Percentiles rank a stretch among this genome's conserved stretches.
Conservation (phyloP, 2,888 invertebrate species). For the Drosophila longiperda region DNA sequence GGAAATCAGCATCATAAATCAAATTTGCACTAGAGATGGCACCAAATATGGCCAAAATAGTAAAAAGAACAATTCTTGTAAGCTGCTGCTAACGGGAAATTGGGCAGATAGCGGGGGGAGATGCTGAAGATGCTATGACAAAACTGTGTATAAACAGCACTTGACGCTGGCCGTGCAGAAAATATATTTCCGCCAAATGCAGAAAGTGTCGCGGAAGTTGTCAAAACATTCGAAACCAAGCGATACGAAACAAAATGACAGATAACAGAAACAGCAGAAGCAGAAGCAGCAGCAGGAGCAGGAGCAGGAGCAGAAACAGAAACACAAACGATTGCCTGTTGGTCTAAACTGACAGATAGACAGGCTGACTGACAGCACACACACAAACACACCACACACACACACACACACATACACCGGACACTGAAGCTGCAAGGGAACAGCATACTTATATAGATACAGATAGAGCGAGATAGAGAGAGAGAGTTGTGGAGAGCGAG, state of each 20-base stretch:
- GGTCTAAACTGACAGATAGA: constrained; percentile 25
- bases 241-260: constrained; percentile 52
- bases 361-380: constrained; percentile 15
- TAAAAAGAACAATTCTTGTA: constrained; percentile 49
- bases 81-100: constrained; percentile 26
- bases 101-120: not conserved
- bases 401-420: not conserved
- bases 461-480: not conserved
- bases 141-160: constrained; percentile 55
- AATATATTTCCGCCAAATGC: constrained; percentile 75
- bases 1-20: constrained; percentile 58
- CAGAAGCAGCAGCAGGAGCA: not conserved
- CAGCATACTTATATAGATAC: not conserved
- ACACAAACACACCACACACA: not conserved
- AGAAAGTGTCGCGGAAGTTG: constrained; percentile 78
- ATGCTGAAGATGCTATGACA: constrained; percentile 26
- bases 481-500: not conserved
- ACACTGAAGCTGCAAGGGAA: not conserved
- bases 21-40: constrained; percentile 37
- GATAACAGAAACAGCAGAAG: constrained; percentile 31
- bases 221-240: constrained; percentile 71
- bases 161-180: constrained; percentile 37
- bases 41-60: constrained; percentile 40
- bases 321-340: constrained; percentile 33
- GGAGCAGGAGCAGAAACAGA: not conserved